Evolutionary conservation across 2,888 invertebrate genomes (phyloP).

Genomic region (Napeogenes sylphis): DNA sequence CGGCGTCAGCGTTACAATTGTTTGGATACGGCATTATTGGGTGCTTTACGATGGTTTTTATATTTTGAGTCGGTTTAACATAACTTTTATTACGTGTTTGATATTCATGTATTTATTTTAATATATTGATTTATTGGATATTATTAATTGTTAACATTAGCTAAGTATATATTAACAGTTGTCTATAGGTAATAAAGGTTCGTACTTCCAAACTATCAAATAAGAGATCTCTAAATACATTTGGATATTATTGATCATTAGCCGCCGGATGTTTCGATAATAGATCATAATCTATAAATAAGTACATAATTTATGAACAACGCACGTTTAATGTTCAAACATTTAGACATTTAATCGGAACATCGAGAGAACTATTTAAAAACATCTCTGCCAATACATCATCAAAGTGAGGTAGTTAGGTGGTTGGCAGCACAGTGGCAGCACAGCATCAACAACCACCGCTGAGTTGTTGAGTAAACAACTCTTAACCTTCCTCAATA

Average conservation of each 20-base stretch:
- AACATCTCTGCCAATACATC: conserved; percentile 39
- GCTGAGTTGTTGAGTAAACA: conserved; percentile 62
- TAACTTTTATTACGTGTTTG: too few relatives aligned
- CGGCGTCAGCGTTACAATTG: conserved; percentile 72
- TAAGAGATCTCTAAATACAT: too few relatives aligned
- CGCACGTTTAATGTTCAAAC: conserved; percentile 21
- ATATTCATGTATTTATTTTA: too few relatives aligned
- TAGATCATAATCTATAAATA: conserved; percentile 13
- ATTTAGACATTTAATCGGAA: conserved; percentile 32
- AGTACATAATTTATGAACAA: conserved; percentile 14
- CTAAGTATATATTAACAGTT: too few relatives aligned
- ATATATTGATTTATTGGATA: too few relatives aligned
- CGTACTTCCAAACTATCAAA: too few relatives aligned
- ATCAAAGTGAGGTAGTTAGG: conserved; percentile 25
- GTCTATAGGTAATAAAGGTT: too few relatives aligned
- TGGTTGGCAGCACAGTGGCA: conserved; percentile 70
- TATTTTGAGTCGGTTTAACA: background rate
- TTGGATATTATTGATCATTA: too few relatives aligned
- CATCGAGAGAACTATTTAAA: conserved; percentile 20
- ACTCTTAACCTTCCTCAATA: conserved; percentile 76
- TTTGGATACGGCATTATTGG: conserved; percentile 64
- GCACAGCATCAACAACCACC: conserved; percentile 63
- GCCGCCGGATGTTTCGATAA: conserved; percentile 17
- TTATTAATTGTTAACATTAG: too few relatives aligned
- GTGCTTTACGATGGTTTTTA: conserved; percentile 50